These are phyloP conservation scores for Intellagama lesueurii DNA, from an alignment of 2,797 vertebrate genomes.

Conservation along the genomic window DNA sequence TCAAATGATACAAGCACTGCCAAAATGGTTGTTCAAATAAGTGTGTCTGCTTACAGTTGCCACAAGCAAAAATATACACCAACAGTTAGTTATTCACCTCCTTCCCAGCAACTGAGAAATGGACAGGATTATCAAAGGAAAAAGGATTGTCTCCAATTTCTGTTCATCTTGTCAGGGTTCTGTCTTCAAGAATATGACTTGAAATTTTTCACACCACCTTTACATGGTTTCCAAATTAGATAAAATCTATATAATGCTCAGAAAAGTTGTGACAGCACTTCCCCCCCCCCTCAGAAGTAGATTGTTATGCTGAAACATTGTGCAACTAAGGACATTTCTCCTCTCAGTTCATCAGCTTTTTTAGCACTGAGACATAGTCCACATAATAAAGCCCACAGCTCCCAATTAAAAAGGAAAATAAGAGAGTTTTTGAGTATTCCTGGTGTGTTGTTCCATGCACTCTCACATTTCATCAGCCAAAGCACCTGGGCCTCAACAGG, in stretches of 20 bases:
- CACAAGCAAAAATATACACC: neutral
- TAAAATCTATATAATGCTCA: neutral
- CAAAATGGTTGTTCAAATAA: neutral
- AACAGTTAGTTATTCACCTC: conserved; percentile 11
- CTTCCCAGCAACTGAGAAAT: conserved; percentile 26
- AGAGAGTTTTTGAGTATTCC: conserved; percentile 7
- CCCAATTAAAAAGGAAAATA: conserved; percentile 53
- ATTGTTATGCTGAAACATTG: conserved; percentile 12
- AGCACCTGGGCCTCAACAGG: conserved; percentile 29
- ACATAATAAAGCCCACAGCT: conserved; percentile 61
- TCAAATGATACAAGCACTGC: neutral
- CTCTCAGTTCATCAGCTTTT: conserved; percentile 37
- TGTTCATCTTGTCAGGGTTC: neutral
- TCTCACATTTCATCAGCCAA: conserved; percentile 48
- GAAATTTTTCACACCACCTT: conserved; percentile 12
- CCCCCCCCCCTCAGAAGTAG: neutral
- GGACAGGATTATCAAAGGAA: conserved; percentile 26
- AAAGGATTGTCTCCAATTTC: neutral
- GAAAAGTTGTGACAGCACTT: neutral
- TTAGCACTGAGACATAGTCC: conserved; percentile 18
- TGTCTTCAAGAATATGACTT: neutral
- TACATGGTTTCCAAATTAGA: conserved; percentile 7
- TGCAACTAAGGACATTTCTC: conserved; percentile 45
- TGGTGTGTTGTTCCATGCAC: neutral
- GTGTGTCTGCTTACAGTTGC: neutral